These are phyloP conservation scores for Stenchaetothrips biformis DNA, from an alignment of 2,888 invertebrate genomes.

Conservation along the genomic window DNA sequence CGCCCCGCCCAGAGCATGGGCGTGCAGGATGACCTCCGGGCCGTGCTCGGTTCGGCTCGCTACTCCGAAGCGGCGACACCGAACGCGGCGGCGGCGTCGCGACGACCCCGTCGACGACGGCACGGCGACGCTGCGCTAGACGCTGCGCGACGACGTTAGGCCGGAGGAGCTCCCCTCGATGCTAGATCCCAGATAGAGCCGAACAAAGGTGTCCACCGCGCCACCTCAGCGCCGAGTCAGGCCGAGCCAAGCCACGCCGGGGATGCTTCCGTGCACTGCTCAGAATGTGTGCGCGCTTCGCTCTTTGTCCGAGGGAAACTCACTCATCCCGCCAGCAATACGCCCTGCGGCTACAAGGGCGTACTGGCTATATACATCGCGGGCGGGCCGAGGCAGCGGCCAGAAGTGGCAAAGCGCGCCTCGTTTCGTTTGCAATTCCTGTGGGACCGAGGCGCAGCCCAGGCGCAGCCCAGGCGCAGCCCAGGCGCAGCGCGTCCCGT, in stretches of 20 bases:
- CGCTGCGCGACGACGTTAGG: background rate
- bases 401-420: background rate
- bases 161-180: background rate
- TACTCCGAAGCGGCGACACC: background rate
- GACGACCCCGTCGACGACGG: background rate
- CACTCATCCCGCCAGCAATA: too few species aligned
- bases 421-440: background rate
- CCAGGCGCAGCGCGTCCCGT: background rate
- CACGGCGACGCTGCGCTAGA: background rate
- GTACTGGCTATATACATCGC: too few species aligned
- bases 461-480: background rate
- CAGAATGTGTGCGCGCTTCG: too few species aligned
- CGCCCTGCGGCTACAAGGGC: too few species aligned
- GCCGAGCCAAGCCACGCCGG: background rate
- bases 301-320: too few species aligned
- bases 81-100: background rate
- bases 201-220: slow-evolving; percentile 17
- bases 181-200: slow-evolving; percentile 24
- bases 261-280: background rate
- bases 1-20: slow-evolving; percentile 12
- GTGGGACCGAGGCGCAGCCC: background rate
- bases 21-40: slow-evolving; percentile 4
- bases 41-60: background rate
- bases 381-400: too few species aligned
- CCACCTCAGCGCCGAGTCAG: background rate